A percentile compares a stretch with the other conserved stretches of the same genome.
Conservation (phyloP, 2,113 vertebrate species). For the Marmota flaviventris region DNA sequence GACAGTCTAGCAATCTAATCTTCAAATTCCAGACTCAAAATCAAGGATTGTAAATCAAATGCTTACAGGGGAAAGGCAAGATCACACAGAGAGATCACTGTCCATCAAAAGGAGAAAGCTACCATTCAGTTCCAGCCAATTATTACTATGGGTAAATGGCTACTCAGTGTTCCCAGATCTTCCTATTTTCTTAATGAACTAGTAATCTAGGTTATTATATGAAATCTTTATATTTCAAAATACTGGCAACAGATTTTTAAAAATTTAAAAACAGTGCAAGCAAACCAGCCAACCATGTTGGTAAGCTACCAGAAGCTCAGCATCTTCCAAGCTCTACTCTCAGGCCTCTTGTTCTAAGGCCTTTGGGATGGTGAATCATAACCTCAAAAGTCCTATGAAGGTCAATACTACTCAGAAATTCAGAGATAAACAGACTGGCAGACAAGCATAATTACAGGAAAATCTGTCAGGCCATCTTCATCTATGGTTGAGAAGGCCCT, state of each 20-base stretch:
- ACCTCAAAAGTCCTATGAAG: neutral
- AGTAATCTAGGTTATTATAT: slow-evolving; percentile 39
- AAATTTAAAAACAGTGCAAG: slow-evolving; percentile 7
- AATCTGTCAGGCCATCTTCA: neutral
- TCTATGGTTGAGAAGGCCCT: neutral
- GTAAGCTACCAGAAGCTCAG: neutral
- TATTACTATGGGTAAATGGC: neutral
- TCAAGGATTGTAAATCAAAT: slow-evolving; percentile 13
- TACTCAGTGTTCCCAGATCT: neutral
- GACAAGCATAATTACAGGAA: neutral
- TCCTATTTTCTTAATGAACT: neutral
- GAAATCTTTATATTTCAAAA: slow-evolving; percentile 52
- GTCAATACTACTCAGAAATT: neutral
- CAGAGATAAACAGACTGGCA: neutral
- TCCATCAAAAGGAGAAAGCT: neutral
- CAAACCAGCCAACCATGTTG: neutral
- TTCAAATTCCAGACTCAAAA: neutral
- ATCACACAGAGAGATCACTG: neutral
- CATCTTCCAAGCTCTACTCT: neutral
- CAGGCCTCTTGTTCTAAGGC: neutral
- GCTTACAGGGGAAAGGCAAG: neutral
- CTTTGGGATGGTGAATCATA: neutral
- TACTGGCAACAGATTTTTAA: neutral
- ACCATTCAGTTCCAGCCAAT: neutral
- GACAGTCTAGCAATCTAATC: neutral